These are phyloP conservation scores for Ahaetulla prasina DNA, from an alignment of 2,113 vertebrate genomes.

Conservation along the genomic window DNA sequence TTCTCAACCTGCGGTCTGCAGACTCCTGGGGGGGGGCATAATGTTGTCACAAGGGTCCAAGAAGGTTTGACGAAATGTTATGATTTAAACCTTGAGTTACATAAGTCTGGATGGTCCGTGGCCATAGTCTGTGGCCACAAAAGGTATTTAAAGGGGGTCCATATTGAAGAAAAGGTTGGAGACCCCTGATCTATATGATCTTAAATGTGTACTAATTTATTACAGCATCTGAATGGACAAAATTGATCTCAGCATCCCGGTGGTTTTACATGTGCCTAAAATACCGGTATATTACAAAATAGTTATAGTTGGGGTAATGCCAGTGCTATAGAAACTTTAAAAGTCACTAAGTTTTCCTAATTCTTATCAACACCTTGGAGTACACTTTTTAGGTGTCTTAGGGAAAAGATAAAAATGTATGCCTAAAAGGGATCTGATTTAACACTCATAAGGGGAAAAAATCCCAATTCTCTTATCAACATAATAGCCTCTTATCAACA, in stretches of 20 bases:
- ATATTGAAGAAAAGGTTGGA: not conserved
- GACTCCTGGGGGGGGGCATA: not conserved
- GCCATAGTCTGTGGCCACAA: not conserved
- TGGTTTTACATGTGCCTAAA: not conserved
- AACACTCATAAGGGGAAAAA: not conserved
- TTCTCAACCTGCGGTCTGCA: not conserved
- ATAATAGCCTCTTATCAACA: no score
- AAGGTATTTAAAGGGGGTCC: not conserved
- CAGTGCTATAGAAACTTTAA: not conserved
- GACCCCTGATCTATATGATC: not conserved
- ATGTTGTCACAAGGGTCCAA: not conserved
- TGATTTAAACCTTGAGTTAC: not conserved
- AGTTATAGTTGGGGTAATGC: not conserved
- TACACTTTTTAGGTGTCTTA: not conserved
- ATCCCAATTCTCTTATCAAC: not conserved
- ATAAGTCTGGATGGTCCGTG: not conserved
- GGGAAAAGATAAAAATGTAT: not conserved
- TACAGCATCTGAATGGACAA: not conserved
- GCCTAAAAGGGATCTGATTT: not conserved
- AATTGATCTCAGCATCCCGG: not conserved
- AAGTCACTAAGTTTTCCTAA: not conserved
- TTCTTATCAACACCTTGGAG: not conserved
- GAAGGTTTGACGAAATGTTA: not conserved
- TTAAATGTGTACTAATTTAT: not conserved
- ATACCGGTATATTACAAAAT: not conserved